phyloP scores from a whole-genome alignment of 2,797 vertebrate species.

The Anas capensis region DNA sequence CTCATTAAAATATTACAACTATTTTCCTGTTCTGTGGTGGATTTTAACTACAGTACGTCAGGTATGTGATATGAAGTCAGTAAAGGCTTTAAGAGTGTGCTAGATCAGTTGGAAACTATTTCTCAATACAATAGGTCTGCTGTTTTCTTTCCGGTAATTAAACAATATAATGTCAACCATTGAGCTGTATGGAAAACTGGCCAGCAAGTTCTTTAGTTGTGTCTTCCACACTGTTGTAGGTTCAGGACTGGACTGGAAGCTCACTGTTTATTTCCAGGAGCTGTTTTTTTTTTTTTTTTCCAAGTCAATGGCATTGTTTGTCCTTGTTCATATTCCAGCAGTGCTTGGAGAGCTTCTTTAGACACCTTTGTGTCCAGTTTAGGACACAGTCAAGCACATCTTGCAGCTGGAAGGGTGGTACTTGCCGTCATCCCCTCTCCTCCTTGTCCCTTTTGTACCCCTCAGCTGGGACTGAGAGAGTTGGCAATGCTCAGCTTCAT shows the following conservation, averaged over 20 bases:
- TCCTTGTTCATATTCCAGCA: not conserved
- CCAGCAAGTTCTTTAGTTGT: not conserved
- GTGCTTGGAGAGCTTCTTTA: not conserved
- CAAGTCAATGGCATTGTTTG: not conserved
- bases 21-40: constrained; percentile 7
- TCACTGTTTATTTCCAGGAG: not conserved
- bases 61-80: not conserved
- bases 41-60: constrained; percentile 31
- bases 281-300: not conserved
- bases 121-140: not conserved
- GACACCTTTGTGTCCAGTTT: not conserved
- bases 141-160: constrained; percentile 52
- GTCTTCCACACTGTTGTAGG: not conserved
- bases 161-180: not conserved
- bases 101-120: constrained; percentile 59
- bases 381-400: not conserved
- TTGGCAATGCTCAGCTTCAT: not conserved
- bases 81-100: not conserved
- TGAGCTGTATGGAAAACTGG: not conserved
- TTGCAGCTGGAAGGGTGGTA: not conserved
- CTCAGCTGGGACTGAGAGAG: not conserved
- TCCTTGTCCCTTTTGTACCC: not conserved
- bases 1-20: constrained; percentile 28
- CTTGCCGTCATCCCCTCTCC: not conserved
- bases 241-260: not conserved